A percentile compares a stretch with the other conserved stretches of the same genome.
Conservation (phyloP, 2,797 vertebrate genomes). For the Miichthys miiuy region DNA sequence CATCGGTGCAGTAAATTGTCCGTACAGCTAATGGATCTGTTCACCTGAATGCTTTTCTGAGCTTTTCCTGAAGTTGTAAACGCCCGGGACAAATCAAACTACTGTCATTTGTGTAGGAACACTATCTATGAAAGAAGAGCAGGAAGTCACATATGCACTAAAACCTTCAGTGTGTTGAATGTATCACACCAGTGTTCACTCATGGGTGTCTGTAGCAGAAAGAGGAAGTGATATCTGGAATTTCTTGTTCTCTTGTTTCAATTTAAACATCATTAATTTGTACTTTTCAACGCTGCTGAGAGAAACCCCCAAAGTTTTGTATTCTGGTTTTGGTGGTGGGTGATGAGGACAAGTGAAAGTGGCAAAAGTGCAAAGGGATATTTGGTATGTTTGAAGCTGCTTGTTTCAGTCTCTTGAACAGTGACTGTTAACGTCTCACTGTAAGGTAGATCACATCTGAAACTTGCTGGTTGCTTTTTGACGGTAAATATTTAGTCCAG, state of each 20-base stretch:
- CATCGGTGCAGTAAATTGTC: neutral
- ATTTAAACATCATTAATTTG: neutral
- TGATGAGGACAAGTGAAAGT: constrained; percentile 14
- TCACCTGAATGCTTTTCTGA: neutral
- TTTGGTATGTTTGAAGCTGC: neutral
- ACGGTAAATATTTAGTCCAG: constrained; percentile 19
- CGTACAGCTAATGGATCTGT: neutral
- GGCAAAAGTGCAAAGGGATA: neutral
- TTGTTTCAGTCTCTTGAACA: constrained; percentile 21
- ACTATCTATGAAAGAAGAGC: neutral
- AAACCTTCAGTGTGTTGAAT: constrained; percentile 56
- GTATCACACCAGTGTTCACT: constrained; percentile 42
- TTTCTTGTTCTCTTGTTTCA: neutral
- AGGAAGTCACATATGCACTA: constrained; percentile 36
- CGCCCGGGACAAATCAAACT: neutral
- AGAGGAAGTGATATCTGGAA: neutral
- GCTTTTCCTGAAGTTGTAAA: neutral
- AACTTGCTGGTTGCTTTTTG: neutral
- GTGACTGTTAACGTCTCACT: constrained; percentile 26
- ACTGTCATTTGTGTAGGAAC: neutral
- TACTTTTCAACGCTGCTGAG: constrained; percentile 19
- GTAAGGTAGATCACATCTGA: neutral
- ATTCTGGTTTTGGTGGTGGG: neutral
- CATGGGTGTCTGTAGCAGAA: neutral
- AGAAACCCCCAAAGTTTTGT: constrained; percentile 15